Conservation (phyloP, 2,888 invertebrate species). For the Xestia ashworthii region DNA sequence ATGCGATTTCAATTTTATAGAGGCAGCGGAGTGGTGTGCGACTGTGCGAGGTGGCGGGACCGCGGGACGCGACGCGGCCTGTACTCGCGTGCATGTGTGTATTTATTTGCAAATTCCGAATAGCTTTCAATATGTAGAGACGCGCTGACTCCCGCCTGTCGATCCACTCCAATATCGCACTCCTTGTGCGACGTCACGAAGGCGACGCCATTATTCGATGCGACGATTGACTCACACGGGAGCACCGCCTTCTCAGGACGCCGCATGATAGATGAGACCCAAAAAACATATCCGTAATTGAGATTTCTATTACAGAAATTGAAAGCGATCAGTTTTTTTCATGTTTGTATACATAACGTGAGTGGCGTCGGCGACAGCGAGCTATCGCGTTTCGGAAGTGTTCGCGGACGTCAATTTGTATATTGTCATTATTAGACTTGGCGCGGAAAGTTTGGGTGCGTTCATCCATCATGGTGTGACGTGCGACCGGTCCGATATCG, state of each 20-base stretch:
- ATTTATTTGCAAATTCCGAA: conserved; percentile 90
- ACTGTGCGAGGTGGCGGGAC: conserved; percentile 80
- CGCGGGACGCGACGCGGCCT: conserved; percentile 68
- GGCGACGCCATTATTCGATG: conserved; percentile 85
- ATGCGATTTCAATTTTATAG: conserved; percentile 88
- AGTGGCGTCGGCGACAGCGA: conserved; percentile 80
- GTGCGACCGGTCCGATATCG: conserved; percentile 88
- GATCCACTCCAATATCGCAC: conserved; percentile 89
- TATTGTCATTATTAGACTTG: conserved; percentile 90
- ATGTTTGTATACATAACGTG: conserved; percentile 89
- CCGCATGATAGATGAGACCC: conserved; percentile 88
- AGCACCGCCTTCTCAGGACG: conserved; percentile 79
- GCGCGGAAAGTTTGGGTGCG: conserved; percentile 88
- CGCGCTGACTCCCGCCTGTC: conserved; percentile 87
- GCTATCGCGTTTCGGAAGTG: conserved; percentile 89
- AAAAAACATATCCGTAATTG: conserved; percentile 90
- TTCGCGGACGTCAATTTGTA: conserved; percentile 90
- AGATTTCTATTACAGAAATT: conserved; percentile 90
- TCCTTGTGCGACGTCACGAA: conserved; percentile 84
- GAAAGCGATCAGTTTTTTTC: conserved; percentile 85
- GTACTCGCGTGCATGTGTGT: conserved; percentile 83
- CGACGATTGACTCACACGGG: conserved; percentile 86
- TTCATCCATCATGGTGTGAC: conserved; percentile 90
- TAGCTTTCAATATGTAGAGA: conserved; percentile 90
- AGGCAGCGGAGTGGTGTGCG: conserved; percentile 80